Percentiles rank a stretch among this genome's conserved stretches.
These are phyloP conservation scores for Hipposideros larvatus DNA, from an alignment of 2,797 vertebrate species.

Conservation along the genomic window DNA sequence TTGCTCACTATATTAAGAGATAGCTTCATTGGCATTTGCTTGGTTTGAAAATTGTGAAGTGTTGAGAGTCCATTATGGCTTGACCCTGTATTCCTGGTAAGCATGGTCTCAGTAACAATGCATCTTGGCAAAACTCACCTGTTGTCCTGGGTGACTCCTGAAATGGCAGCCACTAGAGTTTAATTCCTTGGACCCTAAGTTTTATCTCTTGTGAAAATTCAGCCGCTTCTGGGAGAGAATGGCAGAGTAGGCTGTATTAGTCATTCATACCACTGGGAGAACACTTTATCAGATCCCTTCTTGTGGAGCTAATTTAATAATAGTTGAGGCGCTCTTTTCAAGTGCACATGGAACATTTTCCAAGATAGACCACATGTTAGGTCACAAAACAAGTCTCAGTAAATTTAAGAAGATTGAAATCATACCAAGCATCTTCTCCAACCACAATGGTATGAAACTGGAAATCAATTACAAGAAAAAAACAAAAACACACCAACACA, in stretches of 20 bases:
- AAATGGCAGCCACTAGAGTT: neutral
- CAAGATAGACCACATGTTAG: no score
- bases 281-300: neutral
- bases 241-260: neutral
- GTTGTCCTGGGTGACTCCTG: neutral
- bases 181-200: constrained; percentile 14
- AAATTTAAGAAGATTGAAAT: no score
- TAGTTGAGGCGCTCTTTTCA: neutral
- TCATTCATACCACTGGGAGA: neutral
- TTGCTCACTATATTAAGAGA: constrained; percentile 28
- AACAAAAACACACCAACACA: no score
- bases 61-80: neutral
- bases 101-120: neutral
- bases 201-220: constrained; percentile 37
- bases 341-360: no score
- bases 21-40: constrained; percentile 49
- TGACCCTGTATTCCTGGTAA: neutral
- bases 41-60: constrained; percentile 53
- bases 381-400: no score
- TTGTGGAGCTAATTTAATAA: neutral
- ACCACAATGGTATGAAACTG: no score
- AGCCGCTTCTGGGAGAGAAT: neutral
- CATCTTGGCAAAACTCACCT: constrained; percentile 15
- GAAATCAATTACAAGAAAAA: no score
- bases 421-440: no score